These are phyloP conservation scores for Priocnemis perturbator DNA, from an alignment of 2,888 invertebrate genomes.

Conservation along the genomic window DNA sequence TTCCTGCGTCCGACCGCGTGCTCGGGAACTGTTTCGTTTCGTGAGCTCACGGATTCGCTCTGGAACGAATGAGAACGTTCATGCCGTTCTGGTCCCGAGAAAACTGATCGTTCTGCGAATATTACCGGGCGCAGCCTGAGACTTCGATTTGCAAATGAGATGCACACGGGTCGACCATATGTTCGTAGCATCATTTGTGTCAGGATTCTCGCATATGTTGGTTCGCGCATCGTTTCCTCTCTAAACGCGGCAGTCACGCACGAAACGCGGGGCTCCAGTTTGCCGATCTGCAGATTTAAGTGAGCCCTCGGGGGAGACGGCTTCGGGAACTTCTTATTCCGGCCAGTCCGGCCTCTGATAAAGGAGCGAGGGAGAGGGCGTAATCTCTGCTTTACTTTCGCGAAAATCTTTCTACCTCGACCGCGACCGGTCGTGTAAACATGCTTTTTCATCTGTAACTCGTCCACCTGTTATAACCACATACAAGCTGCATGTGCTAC, in stretches of 20 bases:
- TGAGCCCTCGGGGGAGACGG: slow-evolving; percentile 17
- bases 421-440: not conserved
- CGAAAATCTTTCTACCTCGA: not conserved
- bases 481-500: too few relatives aligned
- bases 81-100: too few relatives aligned
- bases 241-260: slow-evolving; percentile 65
- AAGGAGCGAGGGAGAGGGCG: slow-evolving; percentile 12
- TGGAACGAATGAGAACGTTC: too few relatives aligned
- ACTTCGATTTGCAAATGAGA: slow-evolving; percentile 44
- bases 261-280: slow-evolving; percentile 21
- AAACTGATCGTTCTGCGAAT: too few relatives aligned
- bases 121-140: too few relatives aligned
- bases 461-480: too few relatives aligned
- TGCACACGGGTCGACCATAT: slow-evolving; percentile 43
- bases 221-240: slow-evolving; percentile 50
- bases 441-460: not conserved
- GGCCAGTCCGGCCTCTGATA: not conserved
- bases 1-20: not conserved
- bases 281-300: slow-evolving; percentile 20
- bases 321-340: not conserved
- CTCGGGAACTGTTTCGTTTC: too few relatives aligned
- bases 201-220: slow-evolving; percentile 54
- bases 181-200: slow-evolving; percentile 39
- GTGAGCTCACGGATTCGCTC: too few relatives aligned
- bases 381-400: not conserved